Base-by-base conservation (phyloP, 1,140 invertebrate genomes). In the Nylanderia fulva region DNA sequence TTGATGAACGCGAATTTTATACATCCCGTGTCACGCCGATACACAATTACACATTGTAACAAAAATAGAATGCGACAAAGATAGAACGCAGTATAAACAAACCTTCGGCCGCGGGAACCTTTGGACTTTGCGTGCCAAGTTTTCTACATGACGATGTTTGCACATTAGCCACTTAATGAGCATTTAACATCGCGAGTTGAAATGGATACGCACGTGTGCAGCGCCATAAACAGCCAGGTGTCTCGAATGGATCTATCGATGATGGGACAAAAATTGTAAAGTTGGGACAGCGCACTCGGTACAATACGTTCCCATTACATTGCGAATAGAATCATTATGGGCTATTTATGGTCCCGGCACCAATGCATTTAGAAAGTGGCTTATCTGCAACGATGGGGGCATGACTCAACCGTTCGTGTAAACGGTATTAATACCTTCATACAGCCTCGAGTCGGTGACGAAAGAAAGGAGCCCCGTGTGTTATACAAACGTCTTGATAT, bases 361-460 rank as follows among this genome's bases (percentile, higher is more conserved):
- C 85, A 86, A 90, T 91, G 85, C 87, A 91, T 91, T 91, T 91
- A 91, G 91, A 91, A 91, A 91, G 91, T 91, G 90, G 88, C 88
- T 91, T 90, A 91, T 90, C 88, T 74, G 56, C 72, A 69, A 87
- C 85, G 90, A 91, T 90, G 87, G 85, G 89, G 89, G 87, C 84
- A 90, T 91, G 91, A 91, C 88, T 91, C 90, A 91, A 91, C 88
- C 69, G 74, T 86, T 90, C 71, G 84, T 85, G 75, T 87, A 91
- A 91, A 90, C 74, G 85, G 56, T 68, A 87, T 85, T 85, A 87
- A 89, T 88, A 87, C 85, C 84, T 76, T 56, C 48, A n/a, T 24
- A 71, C 21, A 77, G 68, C 29, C 71, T 27, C 27, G n/a, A 27
- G 33, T 7, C 15, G 54, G 48, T 79, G 80, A 80, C 86, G 86